Evolutionary conservation across 2,797 vertebrate genomes (phyloP).

Genomic region (Loriculus beryllinus): DNA sequence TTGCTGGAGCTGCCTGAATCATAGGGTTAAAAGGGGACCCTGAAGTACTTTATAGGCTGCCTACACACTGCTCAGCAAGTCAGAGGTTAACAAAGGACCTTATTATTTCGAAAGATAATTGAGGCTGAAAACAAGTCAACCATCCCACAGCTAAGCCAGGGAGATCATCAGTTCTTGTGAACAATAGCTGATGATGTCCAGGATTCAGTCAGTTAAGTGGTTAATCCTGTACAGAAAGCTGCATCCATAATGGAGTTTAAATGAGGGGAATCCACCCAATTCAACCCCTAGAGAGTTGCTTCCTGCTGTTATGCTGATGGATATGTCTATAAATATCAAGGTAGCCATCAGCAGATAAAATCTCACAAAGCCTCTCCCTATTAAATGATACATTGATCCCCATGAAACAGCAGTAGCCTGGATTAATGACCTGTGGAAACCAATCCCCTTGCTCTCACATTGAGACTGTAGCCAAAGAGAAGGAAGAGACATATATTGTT

Average conservation of each 20-base stretch:
- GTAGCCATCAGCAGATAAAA: conserved; percentile 40
- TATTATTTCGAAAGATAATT: conserved; percentile 49
- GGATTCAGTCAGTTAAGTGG: conserved; percentile 57
- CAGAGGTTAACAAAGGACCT: conserved; percentile 61
- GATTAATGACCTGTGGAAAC: conserved; percentile 3
- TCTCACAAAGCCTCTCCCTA: background rate
- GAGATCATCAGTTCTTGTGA: conserved; percentile 48
- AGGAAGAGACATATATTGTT: background rate
- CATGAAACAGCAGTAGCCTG: background rate
- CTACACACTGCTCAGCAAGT: conserved; percentile 24
- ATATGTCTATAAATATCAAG: conserved; percentile 51
- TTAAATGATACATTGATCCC: conserved; percentile 50
- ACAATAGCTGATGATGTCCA: conserved; percentile 28
- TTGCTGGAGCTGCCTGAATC: background rate
- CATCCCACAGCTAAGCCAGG: background rate
- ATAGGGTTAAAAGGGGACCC: background rate
- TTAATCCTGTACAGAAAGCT: conserved; percentile 59
- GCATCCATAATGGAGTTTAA: conserved; percentile 49
- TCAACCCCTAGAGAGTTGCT: conserved; percentile 29
- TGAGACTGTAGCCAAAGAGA: background rate
- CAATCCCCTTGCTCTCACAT: background rate
- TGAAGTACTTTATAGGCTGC: conserved; percentile 1
- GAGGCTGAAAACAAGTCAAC: conserved; percentile 41
- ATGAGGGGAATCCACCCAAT: conserved; percentile 35
- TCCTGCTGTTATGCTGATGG: conserved; percentile 25